Evolutionary conservation across 2,888 invertebrate genomes (phyloP), one percentile per base, ranked within the genome.

Genomic region (Aphelenchoides bicaudatus): DNA sequence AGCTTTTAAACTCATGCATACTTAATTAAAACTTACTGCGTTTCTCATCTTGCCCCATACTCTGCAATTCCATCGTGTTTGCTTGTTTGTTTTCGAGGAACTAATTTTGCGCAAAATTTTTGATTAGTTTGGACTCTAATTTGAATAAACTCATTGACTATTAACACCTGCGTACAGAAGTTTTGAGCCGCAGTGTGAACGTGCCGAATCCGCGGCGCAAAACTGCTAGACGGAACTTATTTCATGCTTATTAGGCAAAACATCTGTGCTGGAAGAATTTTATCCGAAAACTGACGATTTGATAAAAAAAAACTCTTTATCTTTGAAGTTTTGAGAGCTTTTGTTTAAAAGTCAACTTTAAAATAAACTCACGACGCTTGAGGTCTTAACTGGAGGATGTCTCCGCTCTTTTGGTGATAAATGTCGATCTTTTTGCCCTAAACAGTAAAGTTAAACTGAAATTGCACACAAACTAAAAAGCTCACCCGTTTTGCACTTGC

Each of bases 341-440:
- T n/a, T n/a, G n/a, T n/a, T n/a, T n/a, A n/a, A n/a, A n/a, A n/a
- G n/a, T n/a, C n/a, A n/a, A n/a, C n/a, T n/a, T n/a, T n/a, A n/a
- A n/a, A n/a, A n/a, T n/a, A 28, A 37, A 16, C 55, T 38, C 28
- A 52, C 61, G 30, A n/a, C 30, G n/a, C 46, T 28, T 59, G 10
- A 21, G 47, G 53, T 31, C 39, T 64, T 46, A 70, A 39, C 34
- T 70, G 68, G n/a, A 58, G 28, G 39, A 72, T 72, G 54, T 72
- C 72, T 28, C 71, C 67, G n/a, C 63, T 60, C 34, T 63, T 61
- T 39, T 65, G 66, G 13, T 62, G 59, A 43, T 67, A 71, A 19
- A 72, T 67, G 38, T 72, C 63, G 31, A 72, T 71, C 13, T 66
- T 56, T 25, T 59, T 59, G 29, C 72, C 72, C 55, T 54, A 21